A percentile compares a stretch with the other conserved stretches of the same genome.
These are phyloP conservation scores for Holotrichia oblita DNA, from an alignment of 1,140 invertebrate species.

Conservation along the genomic window DNA sequence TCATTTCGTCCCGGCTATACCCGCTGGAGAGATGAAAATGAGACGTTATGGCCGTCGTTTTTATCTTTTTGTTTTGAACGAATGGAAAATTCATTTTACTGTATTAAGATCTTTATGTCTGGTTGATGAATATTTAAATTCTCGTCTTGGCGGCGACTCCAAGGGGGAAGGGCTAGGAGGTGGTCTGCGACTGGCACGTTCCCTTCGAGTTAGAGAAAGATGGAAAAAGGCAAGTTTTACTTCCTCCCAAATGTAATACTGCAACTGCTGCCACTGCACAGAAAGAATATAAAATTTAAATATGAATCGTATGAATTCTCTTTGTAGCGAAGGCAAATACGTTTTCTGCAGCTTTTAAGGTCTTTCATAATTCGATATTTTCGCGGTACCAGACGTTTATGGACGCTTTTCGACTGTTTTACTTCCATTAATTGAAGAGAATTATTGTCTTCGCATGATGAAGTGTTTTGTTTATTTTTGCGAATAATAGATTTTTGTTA, in stretches of 20 bases:
- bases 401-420: not conserved
- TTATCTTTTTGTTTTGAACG: conserved; percentile 51
- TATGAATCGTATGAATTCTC: conserved; percentile 17
- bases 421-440: conserved; percentile 2
- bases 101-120: conserved; percentile 61
- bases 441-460: not conserved
- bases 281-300: conserved; percentile 44
- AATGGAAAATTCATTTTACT: conserved; percentile 60
- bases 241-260: conserved; percentile 38
- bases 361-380: conserved; percentile 33
- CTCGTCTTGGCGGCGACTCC: conserved; percentile 50
- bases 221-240: conserved; percentile 11
- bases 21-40: conserved; percentile 41
- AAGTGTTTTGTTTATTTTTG: not conserved
- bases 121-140: conserved; percentile 60
- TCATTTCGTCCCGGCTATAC: not conserved
- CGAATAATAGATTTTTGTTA: too few relatives aligned
- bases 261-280: conserved; percentile 33
- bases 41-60: conserved; percentile 37
- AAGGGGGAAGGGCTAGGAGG: not conserved
- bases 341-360: conserved; percentile 33
- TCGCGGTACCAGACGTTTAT: conserved; percentile 6
- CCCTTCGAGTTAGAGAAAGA: not conserved
- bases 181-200: not conserved
- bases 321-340: conserved; percentile 24